Conservation (phyloP, 2,888 invertebrate species). For the Lathronympha strigana region DNA sequence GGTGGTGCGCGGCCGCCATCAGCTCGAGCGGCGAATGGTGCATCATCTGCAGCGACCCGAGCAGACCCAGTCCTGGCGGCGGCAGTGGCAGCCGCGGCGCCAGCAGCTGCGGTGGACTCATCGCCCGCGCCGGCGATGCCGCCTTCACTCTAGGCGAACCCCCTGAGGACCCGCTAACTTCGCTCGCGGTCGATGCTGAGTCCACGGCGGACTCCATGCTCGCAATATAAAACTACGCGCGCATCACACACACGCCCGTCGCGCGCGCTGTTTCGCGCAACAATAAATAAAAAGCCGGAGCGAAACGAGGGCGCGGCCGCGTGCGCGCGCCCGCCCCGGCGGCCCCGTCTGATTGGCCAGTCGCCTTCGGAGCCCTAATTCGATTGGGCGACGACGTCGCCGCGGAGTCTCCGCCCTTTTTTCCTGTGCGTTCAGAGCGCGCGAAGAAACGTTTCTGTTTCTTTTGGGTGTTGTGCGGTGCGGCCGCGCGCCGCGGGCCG, state of each 20-base stretch:
- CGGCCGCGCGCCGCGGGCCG: slow-evolving; percentile 70
- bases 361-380: slow-evolving; percentile 54
- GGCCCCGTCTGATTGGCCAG: slow-evolving; percentile 74
- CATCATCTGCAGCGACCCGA: slow-evolving; percentile 92
- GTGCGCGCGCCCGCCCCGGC: slow-evolving; percentile 79
- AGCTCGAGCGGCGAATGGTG: slow-evolving; percentile 93
- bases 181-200: slow-evolving; percentile 84
- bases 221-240: slow-evolving; percentile 70
- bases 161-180: slow-evolving; percentile 80
- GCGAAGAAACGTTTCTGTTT: slow-evolving; percentile 85
- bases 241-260: slow-evolving; percentile 86
- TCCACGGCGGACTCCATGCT: slow-evolving; percentile 85
- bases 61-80: slow-evolving; percentile 92
- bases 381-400: slow-evolving; percentile 69
- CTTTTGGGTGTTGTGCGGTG: slow-evolving; percentile 83
- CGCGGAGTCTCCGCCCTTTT: slow-evolving; percentile 80
- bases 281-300: slow-evolving; percentile 89
- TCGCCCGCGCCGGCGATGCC: slow-evolving; percentile 75
- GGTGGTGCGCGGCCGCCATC: slow-evolving; percentile 93
- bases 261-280: slow-evolving; percentile 88
- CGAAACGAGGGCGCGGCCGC: slow-evolving; percentile 82
- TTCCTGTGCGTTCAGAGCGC: slow-evolving; percentile 78
- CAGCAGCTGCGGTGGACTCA: slow-evolving; percentile 85
- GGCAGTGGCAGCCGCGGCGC: slow-evolving; percentile 92
- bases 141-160: slow-evolving; percentile 81